phyloP scores from a whole-genome alignment of 2,113 vertebrate species.

The Etheostoma spectabile region DNA sequence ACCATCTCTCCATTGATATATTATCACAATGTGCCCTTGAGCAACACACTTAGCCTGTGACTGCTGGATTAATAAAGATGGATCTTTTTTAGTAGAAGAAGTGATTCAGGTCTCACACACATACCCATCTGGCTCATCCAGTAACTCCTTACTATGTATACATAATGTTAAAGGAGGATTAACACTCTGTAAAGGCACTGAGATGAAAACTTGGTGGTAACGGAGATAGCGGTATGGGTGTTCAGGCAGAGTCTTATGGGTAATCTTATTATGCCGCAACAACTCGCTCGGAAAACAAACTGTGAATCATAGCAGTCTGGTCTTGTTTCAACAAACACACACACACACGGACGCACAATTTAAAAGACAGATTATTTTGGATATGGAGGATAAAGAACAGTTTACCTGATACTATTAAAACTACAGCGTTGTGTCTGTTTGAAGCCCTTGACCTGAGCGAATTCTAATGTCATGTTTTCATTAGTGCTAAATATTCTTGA shows the following conservation, averaged over 20 bases:
- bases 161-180: constrained; percentile 66
- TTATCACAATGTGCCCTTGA: constrained; percentile 37
- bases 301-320: constrained; percentile 50
- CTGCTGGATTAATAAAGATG: constrained; percentile 45
- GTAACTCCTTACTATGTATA: constrained; percentile 35
- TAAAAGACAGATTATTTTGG: neutral
- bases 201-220: constrained; percentile 53
- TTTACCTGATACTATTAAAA: neutral
- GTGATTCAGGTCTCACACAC: constrained; percentile 16
- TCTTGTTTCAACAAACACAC: constrained; percentile 5
- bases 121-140: constrained; percentile 22
- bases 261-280: constrained; percentile 55
- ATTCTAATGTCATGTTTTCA: neutral
- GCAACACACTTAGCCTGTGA: constrained; percentile 32
- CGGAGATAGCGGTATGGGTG: constrained; percentile 28
- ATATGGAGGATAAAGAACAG: neutral
- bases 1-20: constrained; percentile 19
- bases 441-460: neutral
- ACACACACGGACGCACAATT: neutral
- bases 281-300: constrained; percentile 39
- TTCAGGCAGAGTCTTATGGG: constrained; percentile 37
- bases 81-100: constrained; percentile 9
- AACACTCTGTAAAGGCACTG: constrained; percentile 45
- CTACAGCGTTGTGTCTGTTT: neutral
- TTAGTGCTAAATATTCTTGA: neutral